Evolutionary conservation across 1,140 invertebrate genomes (phyloP), one percentile per base, ranked within the genome.

Genomic region (Helicoverpa armigera): DNA sequence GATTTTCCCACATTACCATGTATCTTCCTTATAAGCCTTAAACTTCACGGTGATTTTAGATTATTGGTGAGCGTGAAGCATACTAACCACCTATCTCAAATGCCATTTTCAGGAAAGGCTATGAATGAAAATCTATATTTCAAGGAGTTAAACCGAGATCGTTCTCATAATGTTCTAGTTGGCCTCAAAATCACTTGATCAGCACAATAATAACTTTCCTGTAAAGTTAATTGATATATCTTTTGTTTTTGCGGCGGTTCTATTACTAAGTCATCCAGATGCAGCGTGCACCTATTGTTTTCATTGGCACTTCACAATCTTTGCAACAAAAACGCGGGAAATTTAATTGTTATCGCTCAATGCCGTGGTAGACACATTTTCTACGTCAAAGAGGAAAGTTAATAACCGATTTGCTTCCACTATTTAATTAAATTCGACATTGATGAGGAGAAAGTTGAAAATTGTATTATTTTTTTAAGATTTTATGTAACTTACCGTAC

Each of bases 321-420:
- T 58, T 61, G 78, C 31, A 65, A 86, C 80, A 94, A 94, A 92
- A 94, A 88, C 91, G 90, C 91, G 92, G 84, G 92, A 94, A 92
- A 82, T 67, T 81, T 84, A 84, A 88, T 88, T 87, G 81, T 87
- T 80, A 83, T 88, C 73, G 82, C 82, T 85, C 84, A 82, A 85
- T 81, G 85, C 67, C 79, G 76, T 63, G 83, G 87, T 88, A 88
- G 76, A 81, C 82, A 81, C 80, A 88, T 89, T 93, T 92, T 91
- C 90, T 90, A 86, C 87, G 83, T 83, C 86, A 86, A 88, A 86
- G 87, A 90, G 85, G 89, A 94, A 93, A 93, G 91, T 92, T 94
- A 91, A 91, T 91, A 90, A 91, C 87, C 79, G 83, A 85, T 86
- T 88, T 84, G 83, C 85, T 90, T 87, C 87, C 82, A 87, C 82